These are phyloP conservation scores for Eucera pruinosa DNA, from an alignment of 2,888 invertebrate species.

Conservation along the genomic window DNA sequence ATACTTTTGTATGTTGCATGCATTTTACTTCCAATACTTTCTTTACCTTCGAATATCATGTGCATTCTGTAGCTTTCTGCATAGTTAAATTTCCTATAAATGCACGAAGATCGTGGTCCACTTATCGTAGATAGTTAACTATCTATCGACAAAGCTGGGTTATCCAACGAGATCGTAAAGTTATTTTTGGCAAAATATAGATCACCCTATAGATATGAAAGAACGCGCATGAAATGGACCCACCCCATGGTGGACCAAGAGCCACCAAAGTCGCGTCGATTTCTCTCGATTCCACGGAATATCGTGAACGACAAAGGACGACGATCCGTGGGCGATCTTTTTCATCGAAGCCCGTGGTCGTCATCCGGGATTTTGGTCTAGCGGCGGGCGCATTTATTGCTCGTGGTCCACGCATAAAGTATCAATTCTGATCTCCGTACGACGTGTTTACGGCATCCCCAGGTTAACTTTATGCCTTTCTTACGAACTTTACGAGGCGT, in stretches of 20 bases:
- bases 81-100: too few relatives aligned
- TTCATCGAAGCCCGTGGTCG: slow-evolving; percentile 21
- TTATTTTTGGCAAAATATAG: not conserved
- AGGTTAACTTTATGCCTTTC: slow-evolving; percentile 75
- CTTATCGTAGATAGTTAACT: too few relatives aligned
- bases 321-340: slow-evolving; percentile 35
- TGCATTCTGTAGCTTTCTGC: too few relatives aligned
- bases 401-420: slow-evolving; percentile 71
- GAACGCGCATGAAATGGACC: not conserved
- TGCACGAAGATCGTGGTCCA: too few relatives aligned
- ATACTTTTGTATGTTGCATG: too few relatives aligned
- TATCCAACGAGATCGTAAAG: too few relatives aligned
- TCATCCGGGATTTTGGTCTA: slow-evolving; percentile 51
- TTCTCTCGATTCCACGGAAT: slow-evolving; percentile 8
- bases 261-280: slow-evolving; percentile 17
- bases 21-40: too few relatives aligned
- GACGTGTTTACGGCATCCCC: slow-evolving; percentile 72
- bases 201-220: not conserved
- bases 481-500: slow-evolving; percentile 71
- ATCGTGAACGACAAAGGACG: slow-evolving; percentile 23
- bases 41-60: too few relatives aligned
- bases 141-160: too few relatives aligned
- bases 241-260: not conserved
- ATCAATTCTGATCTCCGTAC: slow-evolving; percentile 76
- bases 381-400: slow-evolving; percentile 68